These are phyloP conservation scores for Diachrysia chrysitis DNA, from an alignment of 2,888 invertebrate genomes.

Conservation along the genomic window DNA sequence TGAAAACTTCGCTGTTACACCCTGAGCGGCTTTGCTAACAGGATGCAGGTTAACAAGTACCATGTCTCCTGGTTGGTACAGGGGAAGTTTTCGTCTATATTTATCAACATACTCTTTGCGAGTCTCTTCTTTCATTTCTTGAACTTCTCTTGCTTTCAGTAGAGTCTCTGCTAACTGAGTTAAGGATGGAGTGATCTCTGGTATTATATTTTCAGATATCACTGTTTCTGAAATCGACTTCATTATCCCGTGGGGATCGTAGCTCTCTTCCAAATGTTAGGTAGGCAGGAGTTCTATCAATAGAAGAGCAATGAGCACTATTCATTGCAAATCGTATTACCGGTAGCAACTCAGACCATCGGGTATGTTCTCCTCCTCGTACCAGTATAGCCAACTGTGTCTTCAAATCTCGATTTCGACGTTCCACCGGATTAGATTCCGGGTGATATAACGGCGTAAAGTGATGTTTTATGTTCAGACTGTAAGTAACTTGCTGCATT, in stretches of 20 bases:
- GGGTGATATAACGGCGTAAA: constrained; percentile 67
- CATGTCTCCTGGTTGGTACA: constrained; percentile 20
- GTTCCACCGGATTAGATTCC: constrained; percentile 48
- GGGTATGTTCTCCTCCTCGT: constrained; percentile 17
- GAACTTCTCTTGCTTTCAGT: constrained; percentile 14
- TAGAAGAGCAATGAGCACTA: constrained; percentile 6
- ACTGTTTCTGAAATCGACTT: constrained; percentile 19
- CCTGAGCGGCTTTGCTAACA: constrained; percentile 3
- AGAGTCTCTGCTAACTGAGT: constrained; percentile 10
- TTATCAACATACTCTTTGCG: constrained; percentile 21
- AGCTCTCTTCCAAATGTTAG: constrained; percentile 41
- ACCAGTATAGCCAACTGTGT: constrained; percentile 44
- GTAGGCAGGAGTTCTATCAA: constrained; percentile 22
- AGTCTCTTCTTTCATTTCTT: constrained; percentile 24
- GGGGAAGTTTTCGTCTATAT: neutral
- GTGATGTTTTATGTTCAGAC: constrained; percentile 55
- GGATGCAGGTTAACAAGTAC: constrained; percentile 21
- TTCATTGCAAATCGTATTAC: constrained; percentile 47
- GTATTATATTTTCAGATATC: constrained; percentile 23
- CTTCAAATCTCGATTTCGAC: constrained; percentile 46
- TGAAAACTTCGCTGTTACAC: constrained; percentile 14
- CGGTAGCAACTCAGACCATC: constrained; percentile 23
- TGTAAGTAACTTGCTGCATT: constrained; percentile 63
- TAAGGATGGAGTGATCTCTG: constrained; percentile 26
- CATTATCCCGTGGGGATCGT: constrained; percentile 19